phyloP scores from a whole-genome alignment of 2,797 vertebrate genomes.

The Spea hammondii region DNA sequence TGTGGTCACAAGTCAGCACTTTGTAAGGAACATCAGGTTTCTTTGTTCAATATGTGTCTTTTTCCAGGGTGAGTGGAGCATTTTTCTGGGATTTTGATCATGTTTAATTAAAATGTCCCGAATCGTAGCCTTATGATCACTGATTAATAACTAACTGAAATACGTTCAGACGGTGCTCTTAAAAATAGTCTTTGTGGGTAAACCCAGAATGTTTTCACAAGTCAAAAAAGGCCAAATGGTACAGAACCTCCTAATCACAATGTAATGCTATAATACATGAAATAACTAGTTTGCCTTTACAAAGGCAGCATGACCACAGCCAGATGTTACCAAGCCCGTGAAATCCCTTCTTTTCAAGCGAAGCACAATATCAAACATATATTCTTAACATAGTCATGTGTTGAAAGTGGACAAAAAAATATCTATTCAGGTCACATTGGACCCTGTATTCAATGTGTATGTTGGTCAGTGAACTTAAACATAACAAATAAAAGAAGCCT shows the following conservation, averaged over 20 bases:
- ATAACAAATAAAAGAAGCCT: no score
- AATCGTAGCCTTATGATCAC: conserved; percentile 8
- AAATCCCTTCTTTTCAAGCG: conserved; percentile 16
- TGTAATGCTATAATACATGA: conserved; percentile 1
- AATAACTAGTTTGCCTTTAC: conserved; percentile 13
- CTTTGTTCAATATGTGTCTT: neutral
- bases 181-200: conserved; percentile 40
- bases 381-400: no score
- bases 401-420: no score
- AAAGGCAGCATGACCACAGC: conserved; percentile 20
- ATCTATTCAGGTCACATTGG: no score
- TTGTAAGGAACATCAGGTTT: neutral
- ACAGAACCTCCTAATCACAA: conserved; percentile 33
- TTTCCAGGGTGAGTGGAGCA: no score
- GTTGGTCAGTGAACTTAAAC: no score
- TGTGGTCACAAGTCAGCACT: no score
- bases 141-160: conserved; percentile 12
- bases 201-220: conserved; percentile 10
- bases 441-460: no score
- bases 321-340: conserved; percentile 37
- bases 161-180: neutral
- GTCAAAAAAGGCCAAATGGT: conserved; percentile 5
- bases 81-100: neutral
- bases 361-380: neutral
- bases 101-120: conserved; percentile 25